Conservation (phyloP, 2,797 vertebrate species). For the Echiichthys vipera region DNA sequence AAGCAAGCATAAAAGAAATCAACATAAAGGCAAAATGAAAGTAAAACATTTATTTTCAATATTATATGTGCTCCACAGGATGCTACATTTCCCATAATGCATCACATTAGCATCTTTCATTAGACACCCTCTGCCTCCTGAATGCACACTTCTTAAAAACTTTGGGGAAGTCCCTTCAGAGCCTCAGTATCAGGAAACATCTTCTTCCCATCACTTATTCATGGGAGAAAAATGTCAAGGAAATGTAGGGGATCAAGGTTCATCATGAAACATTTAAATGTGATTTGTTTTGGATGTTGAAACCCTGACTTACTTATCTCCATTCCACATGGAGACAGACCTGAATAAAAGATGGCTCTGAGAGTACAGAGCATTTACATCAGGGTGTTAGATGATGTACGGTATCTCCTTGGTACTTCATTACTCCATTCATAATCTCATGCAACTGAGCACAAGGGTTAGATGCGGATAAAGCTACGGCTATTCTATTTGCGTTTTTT, state of each 20-base stretch:
- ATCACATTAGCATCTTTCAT: not conserved
- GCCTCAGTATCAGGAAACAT: constrained; percentile 2
- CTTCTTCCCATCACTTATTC: constrained; percentile 53
- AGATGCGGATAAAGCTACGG: too few relatives aligned
- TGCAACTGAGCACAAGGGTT: too few relatives aligned
- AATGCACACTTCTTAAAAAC: not conserved
- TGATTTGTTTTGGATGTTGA: constrained; percentile 1
- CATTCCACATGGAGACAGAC: not conserved
- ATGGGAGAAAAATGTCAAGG: constrained; percentile 45
- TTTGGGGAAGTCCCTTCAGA: too few relatives aligned
- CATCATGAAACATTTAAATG: constrained; percentile 46
- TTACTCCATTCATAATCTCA: not conserved
- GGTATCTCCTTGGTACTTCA: not conserved
- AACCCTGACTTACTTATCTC: constrained; percentile 2
- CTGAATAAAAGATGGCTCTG: not conserved
- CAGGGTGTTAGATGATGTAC: not conserved
- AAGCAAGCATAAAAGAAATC: not conserved
- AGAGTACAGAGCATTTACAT: not conserved
- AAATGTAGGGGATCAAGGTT: constrained; percentile 27
- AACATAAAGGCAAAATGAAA: not conserved
- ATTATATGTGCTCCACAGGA: too few relatives aligned
- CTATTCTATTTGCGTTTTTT: too few relatives aligned
- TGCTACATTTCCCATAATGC: not conserved
- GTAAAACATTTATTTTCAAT: too few relatives aligned
- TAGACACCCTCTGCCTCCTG: not conserved